phyloP scores from a whole-genome alignment of 2,113 vertebrate species.

The Gambusia holbrooki region DNA sequence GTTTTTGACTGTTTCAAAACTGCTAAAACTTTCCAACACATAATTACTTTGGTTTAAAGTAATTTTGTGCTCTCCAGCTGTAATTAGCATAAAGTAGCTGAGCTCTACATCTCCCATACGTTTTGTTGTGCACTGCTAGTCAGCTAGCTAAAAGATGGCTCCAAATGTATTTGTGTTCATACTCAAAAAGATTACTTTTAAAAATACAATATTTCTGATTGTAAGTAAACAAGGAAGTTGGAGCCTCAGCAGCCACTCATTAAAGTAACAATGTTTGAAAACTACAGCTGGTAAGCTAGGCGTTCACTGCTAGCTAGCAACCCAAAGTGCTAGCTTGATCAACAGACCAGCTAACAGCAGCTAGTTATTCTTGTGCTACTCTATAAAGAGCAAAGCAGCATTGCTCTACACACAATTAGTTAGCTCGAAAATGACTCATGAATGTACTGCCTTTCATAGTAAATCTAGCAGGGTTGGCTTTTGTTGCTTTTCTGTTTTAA shows the following conservation, averaged over 20 bases:
- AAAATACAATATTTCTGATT: too few species aligned
- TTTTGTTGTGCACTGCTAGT: not conserved
- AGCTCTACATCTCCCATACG: not conserved
- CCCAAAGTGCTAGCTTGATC: not conserved
- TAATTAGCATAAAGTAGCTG: not conserved
- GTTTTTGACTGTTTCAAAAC: not conserved
- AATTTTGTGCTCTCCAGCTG: too few species aligned
- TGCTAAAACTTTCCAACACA: not conserved
- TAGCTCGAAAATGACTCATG: too few species aligned
- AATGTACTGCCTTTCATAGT: too few species aligned
- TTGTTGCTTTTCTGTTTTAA: not conserved
- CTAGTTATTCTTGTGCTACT: not conserved
- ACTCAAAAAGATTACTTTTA: not conserved
- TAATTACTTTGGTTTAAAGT: not conserved
- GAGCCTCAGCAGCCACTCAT: not conserved
- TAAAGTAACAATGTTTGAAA: not conserved
- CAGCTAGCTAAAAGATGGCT: not conserved
- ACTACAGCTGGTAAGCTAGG: not conserved
- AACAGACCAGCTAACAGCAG: not conserved
- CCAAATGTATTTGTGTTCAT: not conserved
- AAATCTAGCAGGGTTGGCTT: too few species aligned
- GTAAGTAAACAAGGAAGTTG: too few species aligned
- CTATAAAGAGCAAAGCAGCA: not conserved
- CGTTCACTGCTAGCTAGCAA: not conserved
- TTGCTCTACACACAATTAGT: too few species aligned